These are phyloP conservation scores for Porites evermanni DNA, from an alignment of 92 coral and sea anemone species.

Conservation along the genomic window DNA sequence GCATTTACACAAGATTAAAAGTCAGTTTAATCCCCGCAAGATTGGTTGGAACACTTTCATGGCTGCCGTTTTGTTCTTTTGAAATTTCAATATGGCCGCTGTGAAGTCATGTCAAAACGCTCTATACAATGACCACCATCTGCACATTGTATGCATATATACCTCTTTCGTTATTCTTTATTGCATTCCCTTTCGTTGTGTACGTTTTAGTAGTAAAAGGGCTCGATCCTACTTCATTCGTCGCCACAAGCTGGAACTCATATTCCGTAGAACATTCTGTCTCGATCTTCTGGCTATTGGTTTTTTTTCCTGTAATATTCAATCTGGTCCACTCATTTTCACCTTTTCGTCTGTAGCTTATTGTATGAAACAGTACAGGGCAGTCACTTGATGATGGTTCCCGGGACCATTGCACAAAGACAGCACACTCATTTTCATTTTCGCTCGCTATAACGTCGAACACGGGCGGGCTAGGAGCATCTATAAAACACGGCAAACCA, in stretches of 20 bases:
- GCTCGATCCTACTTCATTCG: conserved; percentile 2
- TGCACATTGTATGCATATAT: too few relatives aligned
- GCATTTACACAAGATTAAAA: too few relatives aligned
- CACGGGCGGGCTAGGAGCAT: neutral
- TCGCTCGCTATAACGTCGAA: neutral
- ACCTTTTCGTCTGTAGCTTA: neutral
- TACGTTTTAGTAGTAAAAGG: neutral
- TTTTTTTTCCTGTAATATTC: neutral
- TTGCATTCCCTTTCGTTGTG: neutral
- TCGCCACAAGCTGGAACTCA: conserved; percentile 15
- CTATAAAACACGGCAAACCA: neutral
- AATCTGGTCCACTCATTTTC: neutral
- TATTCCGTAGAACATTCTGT: neutral
- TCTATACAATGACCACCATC: too few relatives aligned
- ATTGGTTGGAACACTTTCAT: too few relatives aligned
- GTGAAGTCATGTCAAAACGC: too few relatives aligned
- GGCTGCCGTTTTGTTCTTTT: too few relatives aligned
- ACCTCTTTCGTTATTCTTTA: neutral
- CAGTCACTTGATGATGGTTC: neutral
- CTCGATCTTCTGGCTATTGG: neutral
- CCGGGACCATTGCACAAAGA: conserved; percentile 4
- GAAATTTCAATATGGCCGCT: too few relatives aligned
- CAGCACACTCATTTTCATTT: neutral
- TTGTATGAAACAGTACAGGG: conserved; percentile 10
- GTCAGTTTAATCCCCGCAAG: too few relatives aligned